Evolutionary conservation across 2,113 vertebrate genomes (phyloP), one percentile per base, ranked within the genome.

Genomic region (Eublepharis macularius): DNA sequence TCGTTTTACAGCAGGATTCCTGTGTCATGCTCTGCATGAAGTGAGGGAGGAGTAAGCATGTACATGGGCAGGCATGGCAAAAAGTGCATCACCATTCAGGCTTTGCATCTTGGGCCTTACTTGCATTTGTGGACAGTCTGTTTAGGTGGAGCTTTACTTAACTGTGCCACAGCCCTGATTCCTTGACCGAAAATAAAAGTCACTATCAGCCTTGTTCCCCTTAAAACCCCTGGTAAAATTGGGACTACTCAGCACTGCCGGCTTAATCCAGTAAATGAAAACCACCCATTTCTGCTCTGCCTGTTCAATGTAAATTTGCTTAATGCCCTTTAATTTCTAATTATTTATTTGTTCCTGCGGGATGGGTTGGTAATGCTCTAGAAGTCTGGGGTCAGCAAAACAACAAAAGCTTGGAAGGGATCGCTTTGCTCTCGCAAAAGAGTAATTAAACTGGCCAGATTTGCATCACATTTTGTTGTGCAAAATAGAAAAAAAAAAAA

Each of bases 371-470:
- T 75, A 88, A 65, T 49, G 36, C 82, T 70, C 66, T 82, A 86
- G 83, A 90, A 92, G 68, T 72, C 86, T 86, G 26, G 66, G 75
- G 86, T 94, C 92, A 94, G 91, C 88, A 89, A 83, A 90, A 90
- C 14, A 13, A 75, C 81, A 63, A 6, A 81, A 45, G 83, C 88
- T 76, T n/a, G n/a, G 76, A 77, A 88, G 82, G 86, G 93, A 87
- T 89, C 7, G 19, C 45, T 91, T 84, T 72, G 19, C 83, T 91
- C 19, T n/a, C 80, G 75, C 78, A 78, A 81, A 93, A 83, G 32
- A 90, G n/a, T 94, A 92, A 95, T 95, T 93, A 94, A 85, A 85
- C 85, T n/a, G 85, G 60, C 89, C 83, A 92, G 86, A 94, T 92
- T 90, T 94, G 83, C 86, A 90, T 89, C 94, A 77, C 80, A 66